phyloP scores from a whole-genome alignment of 2,113 vertebrate species.

The Brachyhypopomus occidentalis region DNA sequence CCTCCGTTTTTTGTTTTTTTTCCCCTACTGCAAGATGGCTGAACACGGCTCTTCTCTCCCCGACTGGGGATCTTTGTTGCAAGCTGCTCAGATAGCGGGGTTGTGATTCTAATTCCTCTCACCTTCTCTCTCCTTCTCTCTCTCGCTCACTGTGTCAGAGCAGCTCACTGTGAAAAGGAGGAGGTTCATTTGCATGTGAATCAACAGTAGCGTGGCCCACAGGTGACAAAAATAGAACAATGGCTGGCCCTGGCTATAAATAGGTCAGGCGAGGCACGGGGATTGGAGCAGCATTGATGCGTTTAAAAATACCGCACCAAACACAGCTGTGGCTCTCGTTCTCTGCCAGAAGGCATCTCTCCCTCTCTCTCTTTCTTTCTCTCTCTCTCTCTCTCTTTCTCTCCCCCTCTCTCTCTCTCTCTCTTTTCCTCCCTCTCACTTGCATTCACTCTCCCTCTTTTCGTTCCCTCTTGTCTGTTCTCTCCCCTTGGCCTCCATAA shows the following conservation, averaged over 20 bases:
- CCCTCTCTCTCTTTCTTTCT: slow-evolving; percentile 49
- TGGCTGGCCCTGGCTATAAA: slow-evolving; percentile 98
- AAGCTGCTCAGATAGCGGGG: slow-evolving; percentile 45
- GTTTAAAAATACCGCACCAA: slow-evolving; percentile 99
- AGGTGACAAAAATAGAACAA: slow-evolving; percentile 99
- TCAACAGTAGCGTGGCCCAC: slow-evolving; percentile 95
- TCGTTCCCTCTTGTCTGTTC: not conserved
- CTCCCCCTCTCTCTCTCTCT: slow-evolving; percentile 21
- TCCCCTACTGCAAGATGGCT: slow-evolving; percentile 15
- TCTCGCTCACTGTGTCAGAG: slow-evolving; percentile 54
- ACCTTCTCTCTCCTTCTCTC: slow-evolving; percentile 41
- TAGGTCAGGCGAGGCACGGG: slow-evolving; percentile 96
- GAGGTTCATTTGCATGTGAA: slow-evolving; percentile 98
- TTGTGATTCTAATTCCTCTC: slow-evolving; percentile 12
- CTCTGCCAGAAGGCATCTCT: slow-evolving; percentile 77
- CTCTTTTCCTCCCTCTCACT: slow-evolving; percentile 42
- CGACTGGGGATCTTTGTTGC: slow-evolving; percentile 42
- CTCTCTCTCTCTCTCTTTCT: slow-evolving; percentile 47
- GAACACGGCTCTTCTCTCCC: not conserved
- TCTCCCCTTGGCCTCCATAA: slow-evolving; percentile 31
- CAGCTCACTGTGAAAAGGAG: slow-evolving; percentile 73
- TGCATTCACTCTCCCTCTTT: slow-evolving; percentile 54
- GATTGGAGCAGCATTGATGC: slow-evolving; percentile 99
- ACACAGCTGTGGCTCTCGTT: slow-evolving; percentile 97
- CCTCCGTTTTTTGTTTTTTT: not conserved